phyloP scores from a whole-genome alignment of 2,888 invertebrate genomes.

The Mythimna pallens region DNA sequence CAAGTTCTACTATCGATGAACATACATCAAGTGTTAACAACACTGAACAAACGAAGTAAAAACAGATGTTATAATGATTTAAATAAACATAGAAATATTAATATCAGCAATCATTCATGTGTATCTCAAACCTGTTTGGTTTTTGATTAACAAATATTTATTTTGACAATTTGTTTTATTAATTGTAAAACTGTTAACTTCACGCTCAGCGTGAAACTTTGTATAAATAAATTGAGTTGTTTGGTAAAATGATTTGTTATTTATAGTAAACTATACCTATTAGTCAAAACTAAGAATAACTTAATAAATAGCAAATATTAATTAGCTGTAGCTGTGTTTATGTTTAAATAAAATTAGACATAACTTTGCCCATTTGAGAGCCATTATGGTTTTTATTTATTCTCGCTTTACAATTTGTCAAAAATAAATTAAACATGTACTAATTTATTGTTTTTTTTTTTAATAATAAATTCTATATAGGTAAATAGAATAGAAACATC shows the following conservation, averaged over 20 bases:
- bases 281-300: slow-evolving; percentile 19
- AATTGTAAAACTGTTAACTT: slow-evolving; percentile 51
- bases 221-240: slow-evolving; percentile 52
- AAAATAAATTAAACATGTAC: too few species aligned
- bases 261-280: not conserved
- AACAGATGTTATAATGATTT: slow-evolving; percentile 49
- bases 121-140: slow-evolving; percentile 37
- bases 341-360: slow-evolving; percentile 1
- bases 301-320: slow-evolving; percentile 25
- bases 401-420: not conserved
- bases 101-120: slow-evolving; percentile 41
- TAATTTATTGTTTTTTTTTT: too few species aligned
- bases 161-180: slow-evolving; percentile 47
- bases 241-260: slow-evolving; percentile 38
- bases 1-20: slow-evolving; percentile 59
- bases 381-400: not conserved
- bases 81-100: slow-evolving; percentile 49
- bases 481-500: too few species aligned
- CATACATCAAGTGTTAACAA: slow-evolving; percentile 57
- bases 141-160: slow-evolving; percentile 55
- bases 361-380: not conserved
- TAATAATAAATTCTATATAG: too few species aligned
- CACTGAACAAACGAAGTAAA: slow-evolving; percentile 35
- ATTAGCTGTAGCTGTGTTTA: not conserved
- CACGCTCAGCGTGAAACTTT: slow-evolving; percentile 60